Conservation (phyloP, 2,888 invertebrate genomes). For the Pristionchus exspectatus region DNA sequence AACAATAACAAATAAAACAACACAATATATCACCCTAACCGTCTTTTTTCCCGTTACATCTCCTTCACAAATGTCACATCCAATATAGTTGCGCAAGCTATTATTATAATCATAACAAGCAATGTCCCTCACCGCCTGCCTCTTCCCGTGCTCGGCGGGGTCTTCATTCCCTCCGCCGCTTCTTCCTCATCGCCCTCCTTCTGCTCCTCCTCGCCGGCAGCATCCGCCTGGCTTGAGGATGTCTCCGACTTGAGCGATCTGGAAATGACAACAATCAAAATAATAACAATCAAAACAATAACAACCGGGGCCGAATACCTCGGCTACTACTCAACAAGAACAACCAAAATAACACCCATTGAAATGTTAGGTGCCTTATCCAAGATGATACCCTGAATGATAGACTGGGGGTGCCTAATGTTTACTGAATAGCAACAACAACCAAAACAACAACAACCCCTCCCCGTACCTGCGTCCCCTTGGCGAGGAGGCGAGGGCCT, state of each 20-base stretch:
- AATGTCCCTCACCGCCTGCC: not conserved
- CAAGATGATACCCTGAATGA: no score
- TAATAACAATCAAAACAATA: not conserved
- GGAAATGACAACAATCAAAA: not conserved
- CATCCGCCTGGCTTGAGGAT: not conserved
- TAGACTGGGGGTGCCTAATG: no score
- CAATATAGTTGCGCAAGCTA: not conserved
- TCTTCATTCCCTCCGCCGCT: not conserved
- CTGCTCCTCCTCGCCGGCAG: not conserved
- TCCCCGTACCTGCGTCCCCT: not conserved
- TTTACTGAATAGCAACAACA: not conserved
- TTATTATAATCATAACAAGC: not conserved
- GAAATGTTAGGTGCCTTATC: no score
- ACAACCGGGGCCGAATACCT: not conserved
- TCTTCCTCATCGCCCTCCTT: not conserved
- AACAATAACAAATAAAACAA: no score
- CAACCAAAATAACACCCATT: no score
- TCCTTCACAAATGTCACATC: no score
- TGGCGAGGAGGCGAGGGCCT: not conserved
- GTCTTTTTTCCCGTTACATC: no score
- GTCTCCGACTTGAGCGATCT: constrained; percentile 37
- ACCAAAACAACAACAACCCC: not conserved
- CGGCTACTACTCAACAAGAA: no score
- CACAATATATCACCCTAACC: no score
- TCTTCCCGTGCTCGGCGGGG: not conserved